A percentile compares a stretch with the other conserved stretches of the same genome.
Conservation (phyloP, 2,797 vertebrate genomes). For the Sarcophilus harrisii region DNA sequence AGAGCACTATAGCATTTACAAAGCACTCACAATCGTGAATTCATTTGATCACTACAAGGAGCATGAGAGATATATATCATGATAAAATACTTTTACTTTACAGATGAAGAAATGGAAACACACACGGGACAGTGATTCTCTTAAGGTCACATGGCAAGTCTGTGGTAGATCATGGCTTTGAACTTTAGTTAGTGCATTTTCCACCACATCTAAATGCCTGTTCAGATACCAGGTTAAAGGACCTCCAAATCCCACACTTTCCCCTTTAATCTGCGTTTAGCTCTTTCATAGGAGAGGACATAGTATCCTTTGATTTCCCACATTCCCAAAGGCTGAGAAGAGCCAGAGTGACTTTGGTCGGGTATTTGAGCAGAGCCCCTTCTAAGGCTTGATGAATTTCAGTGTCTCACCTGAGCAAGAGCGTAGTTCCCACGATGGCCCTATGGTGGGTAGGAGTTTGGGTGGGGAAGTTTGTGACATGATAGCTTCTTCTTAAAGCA, state of each 20-base stretch:
- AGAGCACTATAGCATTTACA: not conserved
- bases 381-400: not conserved
- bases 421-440: not conserved
- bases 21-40: not conserved
- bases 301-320: not conserved
- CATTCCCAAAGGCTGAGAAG: not conserved
- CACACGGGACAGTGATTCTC: not conserved
- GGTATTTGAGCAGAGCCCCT: not conserved
- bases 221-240: not conserved
- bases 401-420: not conserved
- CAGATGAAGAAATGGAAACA: not conserved
- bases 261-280: not conserved
- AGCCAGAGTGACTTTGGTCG: not conserved
- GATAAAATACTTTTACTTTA: not conserved
- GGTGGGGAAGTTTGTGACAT: not conserved
- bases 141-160: not conserved
- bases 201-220: not conserved
- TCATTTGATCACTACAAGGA: not conserved
- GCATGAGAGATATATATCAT: not conserved
- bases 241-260: not conserved
- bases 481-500: not conserved
- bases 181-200: not conserved
- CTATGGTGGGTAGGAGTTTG: not conserved
- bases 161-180: not conserved
- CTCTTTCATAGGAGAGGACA: not conserved